Evolutionary conservation across 1,140 invertebrate species (phyloP), one percentile per base, ranked within the genome.

Genomic region (Acromyrmex heyeri): DNA sequence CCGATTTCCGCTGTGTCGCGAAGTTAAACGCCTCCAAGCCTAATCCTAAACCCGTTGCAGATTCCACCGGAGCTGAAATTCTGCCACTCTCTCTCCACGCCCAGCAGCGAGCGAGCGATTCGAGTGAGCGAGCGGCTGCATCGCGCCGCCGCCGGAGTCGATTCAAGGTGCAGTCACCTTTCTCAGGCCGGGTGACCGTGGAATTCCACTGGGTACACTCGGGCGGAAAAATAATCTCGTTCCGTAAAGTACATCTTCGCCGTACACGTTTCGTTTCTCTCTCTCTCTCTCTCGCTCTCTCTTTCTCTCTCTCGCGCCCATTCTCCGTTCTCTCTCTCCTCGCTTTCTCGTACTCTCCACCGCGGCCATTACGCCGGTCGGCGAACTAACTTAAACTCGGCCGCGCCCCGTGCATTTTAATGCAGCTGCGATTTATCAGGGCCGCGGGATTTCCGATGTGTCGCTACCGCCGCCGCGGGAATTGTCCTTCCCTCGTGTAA

Each of bases 141-240:
- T 12, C 78, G 55, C 76, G 27, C 62, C 79, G 48, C 44, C 62
- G 62, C 34, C 75, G n/a, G 83, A 91, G 82, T 86, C 88, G 88
- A 92, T 91, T 92, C 91, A 93, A 93, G 90, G 92, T 93, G 91
- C 92, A 92, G 90, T 93, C 91, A 93, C 92, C 92, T 93, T 91
- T 92, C 87, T 75, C 91, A 77, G 59, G 85, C 87, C 76, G 88
- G 91, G 85, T 92, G 88, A 90, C 90, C 89, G 87, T 91, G 89
- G 89, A 93, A 92, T 93, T 92, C 92, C 92, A 73, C 67, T 75
- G 92, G 87, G 92, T 92, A 92, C 91, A 93, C 91, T 92, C 92
- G 75, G 72, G 65, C 81, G 87, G 87, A 90, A 92, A 92, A 92
- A 90, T 91, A 90, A 91, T 91, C 88, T 86, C 69, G 87, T 88